Evolutionary conservation across 2,888 invertebrate species (phyloP).

Genomic region (Hesperia comma): DNA sequence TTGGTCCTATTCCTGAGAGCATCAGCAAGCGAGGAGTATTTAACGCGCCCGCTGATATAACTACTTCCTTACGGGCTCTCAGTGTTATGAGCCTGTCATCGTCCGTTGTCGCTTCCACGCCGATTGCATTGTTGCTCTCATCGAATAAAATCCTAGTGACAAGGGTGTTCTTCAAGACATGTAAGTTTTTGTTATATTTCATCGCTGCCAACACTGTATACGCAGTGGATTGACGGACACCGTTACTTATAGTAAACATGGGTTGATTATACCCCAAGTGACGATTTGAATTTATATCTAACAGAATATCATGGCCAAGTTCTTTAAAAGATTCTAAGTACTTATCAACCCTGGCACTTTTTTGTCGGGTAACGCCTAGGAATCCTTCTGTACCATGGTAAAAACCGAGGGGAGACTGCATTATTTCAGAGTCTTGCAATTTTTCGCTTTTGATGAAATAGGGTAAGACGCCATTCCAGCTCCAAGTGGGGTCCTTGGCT

Average conservation of each 20-base stretch:
- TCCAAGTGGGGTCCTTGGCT: constrained; percentile 46
- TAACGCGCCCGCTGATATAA: constrained; percentile 55
- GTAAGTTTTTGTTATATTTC: constrained; percentile 48
- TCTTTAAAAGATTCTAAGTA: constrained; percentile 54
- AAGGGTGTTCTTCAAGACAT: constrained; percentile 51
- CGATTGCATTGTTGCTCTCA: constrained; percentile 51
- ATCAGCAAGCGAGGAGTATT: constrained; percentile 56
- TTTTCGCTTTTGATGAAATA: constrained; percentile 50
- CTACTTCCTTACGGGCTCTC: constrained; percentile 52
- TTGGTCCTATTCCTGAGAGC: constrained; percentile 60
- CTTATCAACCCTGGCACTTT: constrained; percentile 29
- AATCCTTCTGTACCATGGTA: constrained; percentile 50
- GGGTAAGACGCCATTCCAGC: constrained; percentile 44
- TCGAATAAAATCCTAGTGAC: constrained; percentile 54
- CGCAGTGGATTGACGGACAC: constrained; percentile 53
- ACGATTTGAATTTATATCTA: constrained; percentile 53
- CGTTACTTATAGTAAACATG: constrained; percentile 49
- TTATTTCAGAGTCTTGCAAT: constrained; percentile 43
- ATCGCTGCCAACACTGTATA: constrained; percentile 47
- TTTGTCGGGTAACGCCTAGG: constrained; percentile 45
- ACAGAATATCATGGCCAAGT: constrained; percentile 50
- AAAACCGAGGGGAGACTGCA: constrained; percentile 38
- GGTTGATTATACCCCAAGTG: constrained; percentile 53
- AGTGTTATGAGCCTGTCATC: constrained; percentile 43
- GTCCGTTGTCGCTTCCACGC: constrained; percentile 46